A percentile compares a stretch with the other conserved stretches of the same genome.
These are phyloP conservation scores for Lethenteron camtschaticum DNA, from an alignment of 2,113 vertebrate genomes.

Conservation along the genomic window DNA sequence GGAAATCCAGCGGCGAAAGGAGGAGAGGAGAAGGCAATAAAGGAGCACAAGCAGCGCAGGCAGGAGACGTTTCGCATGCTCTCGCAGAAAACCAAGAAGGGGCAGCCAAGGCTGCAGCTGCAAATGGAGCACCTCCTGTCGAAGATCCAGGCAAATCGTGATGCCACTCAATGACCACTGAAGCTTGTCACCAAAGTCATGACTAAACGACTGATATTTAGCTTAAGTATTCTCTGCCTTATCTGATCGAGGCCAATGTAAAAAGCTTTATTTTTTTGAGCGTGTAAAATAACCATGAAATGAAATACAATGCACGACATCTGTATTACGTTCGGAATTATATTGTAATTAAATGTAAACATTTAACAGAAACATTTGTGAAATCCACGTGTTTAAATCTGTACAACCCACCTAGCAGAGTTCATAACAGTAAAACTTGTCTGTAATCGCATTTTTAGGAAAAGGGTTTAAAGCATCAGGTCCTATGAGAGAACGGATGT, in stretches of 20 bases:
- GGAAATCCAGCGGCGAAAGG: background rate
- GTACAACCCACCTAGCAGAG: no score
- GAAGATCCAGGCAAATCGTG: conserved; percentile 40
- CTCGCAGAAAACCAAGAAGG: conserved; percentile 59
- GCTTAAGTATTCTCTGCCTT: no score
- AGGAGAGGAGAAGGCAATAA: background rate
- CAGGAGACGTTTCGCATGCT: background rate
- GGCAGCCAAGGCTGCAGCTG: conserved; percentile 81
- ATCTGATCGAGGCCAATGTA: background rate
- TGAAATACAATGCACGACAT: background rate
- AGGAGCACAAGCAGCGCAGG: conserved; percentile 1
- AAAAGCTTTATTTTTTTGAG: background rate
- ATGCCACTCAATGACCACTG: background rate
- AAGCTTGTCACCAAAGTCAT: background rate
- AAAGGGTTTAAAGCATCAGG: no score
- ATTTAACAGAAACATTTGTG: no score
- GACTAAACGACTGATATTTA: no score
- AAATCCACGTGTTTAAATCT: no score
- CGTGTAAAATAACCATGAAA: background rate
- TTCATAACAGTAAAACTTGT: no score
- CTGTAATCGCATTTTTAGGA: no score
- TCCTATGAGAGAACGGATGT: no score
- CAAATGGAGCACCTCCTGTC: conserved; percentile 82
- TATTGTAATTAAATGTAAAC: no score
- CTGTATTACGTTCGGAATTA: background rate